A percentile compares a stretch with the other conserved stretches of the same genome.
Conservation (phyloP, 2,797 vertebrate species). For the Catostomus latipinnis region DNA sequence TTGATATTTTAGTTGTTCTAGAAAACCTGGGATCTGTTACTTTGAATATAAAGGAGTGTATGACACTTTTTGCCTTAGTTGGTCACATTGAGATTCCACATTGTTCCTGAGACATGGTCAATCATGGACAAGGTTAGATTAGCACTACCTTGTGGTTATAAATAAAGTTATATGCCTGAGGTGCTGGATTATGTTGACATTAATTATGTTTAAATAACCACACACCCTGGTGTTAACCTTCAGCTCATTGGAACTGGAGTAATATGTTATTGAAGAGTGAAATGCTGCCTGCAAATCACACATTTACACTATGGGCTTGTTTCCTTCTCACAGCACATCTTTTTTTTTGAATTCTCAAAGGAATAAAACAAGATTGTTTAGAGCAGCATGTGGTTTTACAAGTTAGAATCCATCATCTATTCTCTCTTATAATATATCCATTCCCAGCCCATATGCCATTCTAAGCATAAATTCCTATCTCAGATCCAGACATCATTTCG, state of each 20-base stretch:
- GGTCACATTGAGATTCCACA: neutral
- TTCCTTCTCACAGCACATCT: constrained; percentile 6
- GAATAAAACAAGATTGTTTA: constrained; percentile 21
- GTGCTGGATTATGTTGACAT: neutral
- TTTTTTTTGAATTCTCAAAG: constrained; percentile 31
- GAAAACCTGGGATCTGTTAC: neutral
- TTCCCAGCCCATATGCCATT: neutral
- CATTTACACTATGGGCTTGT: constrained; percentile 14
- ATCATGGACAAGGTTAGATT: constrained; percentile 9
- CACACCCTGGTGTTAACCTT: neutral
- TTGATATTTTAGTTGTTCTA: neutral
- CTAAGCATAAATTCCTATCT: constrained; percentile 15
- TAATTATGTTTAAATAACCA: constrained; percentile 10
- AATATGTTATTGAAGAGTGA: constrained; percentile 9
- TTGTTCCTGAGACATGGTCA: neutral
- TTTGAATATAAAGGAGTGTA: neutral
- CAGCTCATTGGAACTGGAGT: neutral
- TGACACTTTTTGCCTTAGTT: neutral
- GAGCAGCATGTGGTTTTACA: constrained; percentile 37
- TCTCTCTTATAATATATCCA: constrained; percentile 1
- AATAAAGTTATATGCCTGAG: neutral
- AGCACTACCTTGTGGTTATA: constrained; percentile 24
- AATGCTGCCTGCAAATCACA: neutral
- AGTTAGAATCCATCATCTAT: constrained; percentile 34
- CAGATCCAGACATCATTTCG: neutral